A percentile compares a stretch with the other conserved stretches of the same genome.
phyloP scores from a whole-genome alignment of 53 echinoderm and acorn worm species.

The Echinometra lucunter region DNA sequence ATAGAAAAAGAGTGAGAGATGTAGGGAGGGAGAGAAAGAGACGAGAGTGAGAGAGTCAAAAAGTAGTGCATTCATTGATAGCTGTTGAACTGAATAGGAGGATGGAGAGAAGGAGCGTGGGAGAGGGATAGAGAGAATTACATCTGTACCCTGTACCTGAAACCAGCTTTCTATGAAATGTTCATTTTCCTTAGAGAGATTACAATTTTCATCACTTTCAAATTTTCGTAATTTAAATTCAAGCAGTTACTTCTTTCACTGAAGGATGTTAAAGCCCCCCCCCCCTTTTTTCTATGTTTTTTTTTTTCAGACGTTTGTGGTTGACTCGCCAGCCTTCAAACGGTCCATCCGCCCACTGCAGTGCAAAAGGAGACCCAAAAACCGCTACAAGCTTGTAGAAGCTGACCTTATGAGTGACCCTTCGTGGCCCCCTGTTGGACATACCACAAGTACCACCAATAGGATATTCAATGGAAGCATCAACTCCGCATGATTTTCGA shows the following conservation, averaged over 20 bases:
- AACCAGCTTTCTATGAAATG: too few species aligned
- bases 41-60: not conserved
- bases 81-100: too few species aligned
- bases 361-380: constrained; percentile 87
- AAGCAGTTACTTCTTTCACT: not conserved
- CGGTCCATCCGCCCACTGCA: constrained; percentile 65
- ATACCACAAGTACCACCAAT: not conserved
- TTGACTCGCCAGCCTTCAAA: constrained; percentile 74
- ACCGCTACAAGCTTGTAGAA: constrained; percentile 87
- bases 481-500: constrained; percentile 8
- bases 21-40: not conserved
- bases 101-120: not conserved
- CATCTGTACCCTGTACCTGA: too few species aligned
- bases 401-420: constrained; percentile 73
- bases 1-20: not conserved
- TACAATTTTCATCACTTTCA: too few species aligned
- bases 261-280: not conserved
- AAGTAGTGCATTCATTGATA: too few species aligned
- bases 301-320: constrained; percentile 71
- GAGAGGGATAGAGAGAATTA: not conserved
- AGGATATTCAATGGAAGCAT: constrained; percentile 30
- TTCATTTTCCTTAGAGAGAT: too few species aligned
- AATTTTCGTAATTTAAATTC: too few species aligned
- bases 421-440: constrained; percentile 84
- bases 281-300: not conserved